phyloP scores from a whole-genome alignment of 2,113 vertebrate genomes.

The Cebidichthys violaceus region DNA sequence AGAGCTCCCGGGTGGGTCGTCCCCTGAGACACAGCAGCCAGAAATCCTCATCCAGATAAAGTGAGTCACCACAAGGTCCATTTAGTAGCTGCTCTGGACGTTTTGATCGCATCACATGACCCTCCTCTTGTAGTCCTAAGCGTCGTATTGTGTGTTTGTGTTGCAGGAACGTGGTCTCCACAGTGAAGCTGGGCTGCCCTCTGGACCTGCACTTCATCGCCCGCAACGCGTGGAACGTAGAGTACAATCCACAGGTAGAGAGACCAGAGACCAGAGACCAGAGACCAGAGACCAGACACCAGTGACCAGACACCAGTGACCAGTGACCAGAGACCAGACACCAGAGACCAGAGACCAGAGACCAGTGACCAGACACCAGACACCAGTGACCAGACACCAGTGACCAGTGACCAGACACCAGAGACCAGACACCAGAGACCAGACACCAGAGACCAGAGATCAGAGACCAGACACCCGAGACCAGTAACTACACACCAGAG shows the following conservation, averaged over 20 bases:
- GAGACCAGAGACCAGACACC: background rate
- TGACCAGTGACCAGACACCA: background rate
- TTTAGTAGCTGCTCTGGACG: background rate
- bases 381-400: background rate
- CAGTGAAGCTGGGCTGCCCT: constrained; percentile 89
- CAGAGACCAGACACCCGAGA: too few species aligned
- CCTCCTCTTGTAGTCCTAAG: background rate
- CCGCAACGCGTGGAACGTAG: constrained; percentile 89
- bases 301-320: background rate
- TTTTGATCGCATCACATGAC: background rate
- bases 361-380: background rate
- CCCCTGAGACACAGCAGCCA: constrained; percentile 71
- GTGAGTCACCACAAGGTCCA: constrained; percentile 66
- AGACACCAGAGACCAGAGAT: background rate
- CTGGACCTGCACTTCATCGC: constrained; percentile 91
- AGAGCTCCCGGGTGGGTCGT: background rate
- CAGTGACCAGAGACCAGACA: background rate
- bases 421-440: background rate
- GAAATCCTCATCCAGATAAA: constrained; percentile 87
- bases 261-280: background rate
- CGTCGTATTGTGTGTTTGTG: background rate
- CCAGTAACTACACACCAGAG: too few species aligned
- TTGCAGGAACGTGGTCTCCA: constrained; percentile 90
- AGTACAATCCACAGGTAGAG: constrained; percentile 89
- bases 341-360: background rate